These are phyloP conservation scores for Elephantulus edwardii DNA, from an alignment of 2,113 vertebrate species.

Conservation along the genomic window DNA sequence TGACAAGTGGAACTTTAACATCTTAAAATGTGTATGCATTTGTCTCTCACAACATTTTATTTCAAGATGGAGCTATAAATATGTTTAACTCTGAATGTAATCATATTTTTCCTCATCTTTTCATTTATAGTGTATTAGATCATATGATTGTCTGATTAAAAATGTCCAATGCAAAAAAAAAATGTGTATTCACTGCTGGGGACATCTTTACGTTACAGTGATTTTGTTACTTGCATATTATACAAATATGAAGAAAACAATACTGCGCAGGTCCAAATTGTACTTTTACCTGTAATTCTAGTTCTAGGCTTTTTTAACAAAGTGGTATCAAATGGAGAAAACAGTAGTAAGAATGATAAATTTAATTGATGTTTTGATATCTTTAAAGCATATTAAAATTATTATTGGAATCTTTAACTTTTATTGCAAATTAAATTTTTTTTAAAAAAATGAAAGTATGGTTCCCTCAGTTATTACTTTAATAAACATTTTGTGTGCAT, in stretches of 20 bases:
- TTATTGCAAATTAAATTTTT: constrained; percentile 5
- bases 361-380: neutral
- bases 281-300: neutral
- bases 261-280: neutral
- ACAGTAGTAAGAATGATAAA: constrained; percentile 26
- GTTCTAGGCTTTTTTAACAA: constrained; percentile 9
- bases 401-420: constrained; percentile 14
- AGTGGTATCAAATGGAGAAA: neutral
- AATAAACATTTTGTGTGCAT: neutral
- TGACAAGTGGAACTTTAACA: neutral
- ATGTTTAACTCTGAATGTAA: too few species aligned
- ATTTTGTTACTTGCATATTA: constrained; percentile 46
- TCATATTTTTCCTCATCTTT: too few species aligned
- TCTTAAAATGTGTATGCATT: too few species aligned
- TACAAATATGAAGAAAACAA: constrained; percentile 40
- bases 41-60: too few species aligned
- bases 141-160: too few species aligned
- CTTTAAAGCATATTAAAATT: neutral
- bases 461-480: too few species aligned
- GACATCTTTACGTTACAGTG: constrained; percentile 19
- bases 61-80: too few species aligned
- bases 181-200: neutral
- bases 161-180: too few species aligned
- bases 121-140: too few species aligned
- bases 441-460: too few species aligned